These are phyloP conservation scores for Sardinella longiceps DNA, from an alignment of 2,797 vertebrate species.

Conservation along the genomic window DNA sequence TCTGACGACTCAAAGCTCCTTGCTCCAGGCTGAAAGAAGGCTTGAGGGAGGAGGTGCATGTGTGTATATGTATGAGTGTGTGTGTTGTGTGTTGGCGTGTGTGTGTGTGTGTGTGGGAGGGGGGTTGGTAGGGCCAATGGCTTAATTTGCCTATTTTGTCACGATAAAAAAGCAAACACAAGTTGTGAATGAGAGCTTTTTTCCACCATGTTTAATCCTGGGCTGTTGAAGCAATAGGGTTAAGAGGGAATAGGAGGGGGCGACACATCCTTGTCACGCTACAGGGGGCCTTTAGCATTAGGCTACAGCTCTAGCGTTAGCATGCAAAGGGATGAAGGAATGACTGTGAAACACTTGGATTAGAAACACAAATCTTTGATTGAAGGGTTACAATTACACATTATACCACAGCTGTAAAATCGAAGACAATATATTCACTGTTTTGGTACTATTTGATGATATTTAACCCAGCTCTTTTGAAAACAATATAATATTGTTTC, in stretches of 20 bases:
- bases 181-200: constrained; percentile 62
- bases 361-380: neutral
- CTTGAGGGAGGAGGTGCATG: neutral
- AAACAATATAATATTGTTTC: neutral
- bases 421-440: too few relatives aligned
- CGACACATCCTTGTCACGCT: neutral
- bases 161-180: constrained; percentile 58
- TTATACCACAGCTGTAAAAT: neutral
- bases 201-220: constrained; percentile 69
- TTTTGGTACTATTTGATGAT: neutral
- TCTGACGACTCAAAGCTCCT: constrained; percentile 34
- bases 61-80: neutral
- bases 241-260: constrained; percentile 63
- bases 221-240: constrained; percentile 60
- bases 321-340: neutral
- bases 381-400: neutral
- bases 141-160: constrained; percentile 73
- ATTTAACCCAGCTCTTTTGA: neutral
- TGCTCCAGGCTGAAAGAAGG: constrained; percentile 20
- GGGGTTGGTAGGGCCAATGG: constrained; percentile 62
- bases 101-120: constrained; percentile 30
- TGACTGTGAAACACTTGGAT: neutral
- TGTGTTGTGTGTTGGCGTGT: neutral
- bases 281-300: constrained; percentile 10
- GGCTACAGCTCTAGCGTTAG: neutral